Evolutionary conservation across 2,797 vertebrate species (phyloP).

Genomic region (Malacoraja senta): DNA sequence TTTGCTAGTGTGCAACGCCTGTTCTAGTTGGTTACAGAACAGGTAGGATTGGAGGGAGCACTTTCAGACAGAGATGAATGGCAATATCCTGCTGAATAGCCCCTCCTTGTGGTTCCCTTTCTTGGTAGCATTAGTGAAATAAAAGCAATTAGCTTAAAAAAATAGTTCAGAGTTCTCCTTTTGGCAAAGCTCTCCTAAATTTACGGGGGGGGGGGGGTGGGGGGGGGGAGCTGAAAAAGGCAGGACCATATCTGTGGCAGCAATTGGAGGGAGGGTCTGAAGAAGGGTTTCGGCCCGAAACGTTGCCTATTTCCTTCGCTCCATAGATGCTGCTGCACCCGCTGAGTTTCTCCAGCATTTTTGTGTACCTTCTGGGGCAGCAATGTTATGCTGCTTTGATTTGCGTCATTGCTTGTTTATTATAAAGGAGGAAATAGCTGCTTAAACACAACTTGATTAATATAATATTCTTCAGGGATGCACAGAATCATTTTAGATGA

Average conservation of each 20-base stretch:
- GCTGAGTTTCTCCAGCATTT: no score
- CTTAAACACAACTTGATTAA: not conserved
- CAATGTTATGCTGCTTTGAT: not conserved
- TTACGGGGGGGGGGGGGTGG: not conserved
- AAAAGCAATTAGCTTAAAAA: not conserved
- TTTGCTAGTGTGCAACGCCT: not conserved
- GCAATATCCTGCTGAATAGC: not conserved
- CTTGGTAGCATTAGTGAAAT: not conserved
- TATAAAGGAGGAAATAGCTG: not conserved
- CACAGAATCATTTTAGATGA: not conserved
- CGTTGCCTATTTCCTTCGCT: no score
- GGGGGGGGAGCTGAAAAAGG: not conserved
- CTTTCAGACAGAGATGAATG: not conserved
- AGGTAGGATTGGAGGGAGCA: not conserved
- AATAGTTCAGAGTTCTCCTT: no score
- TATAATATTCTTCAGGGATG: not conserved
- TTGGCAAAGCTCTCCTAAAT: not conserved
- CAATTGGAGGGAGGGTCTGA: no score
- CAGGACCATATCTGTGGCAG: not conserved
- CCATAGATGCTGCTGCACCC: no score
- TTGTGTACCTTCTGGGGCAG: not conserved
- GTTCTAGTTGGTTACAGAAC: not conserved
- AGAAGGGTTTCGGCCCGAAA: no score
- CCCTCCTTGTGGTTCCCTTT: conserved; percentile 30
- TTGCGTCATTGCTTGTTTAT: no score